Evolutionary conservation across 2,797 vertebrate genomes (phyloP).

Genomic region (Sebastolobus altivelis): DNA sequence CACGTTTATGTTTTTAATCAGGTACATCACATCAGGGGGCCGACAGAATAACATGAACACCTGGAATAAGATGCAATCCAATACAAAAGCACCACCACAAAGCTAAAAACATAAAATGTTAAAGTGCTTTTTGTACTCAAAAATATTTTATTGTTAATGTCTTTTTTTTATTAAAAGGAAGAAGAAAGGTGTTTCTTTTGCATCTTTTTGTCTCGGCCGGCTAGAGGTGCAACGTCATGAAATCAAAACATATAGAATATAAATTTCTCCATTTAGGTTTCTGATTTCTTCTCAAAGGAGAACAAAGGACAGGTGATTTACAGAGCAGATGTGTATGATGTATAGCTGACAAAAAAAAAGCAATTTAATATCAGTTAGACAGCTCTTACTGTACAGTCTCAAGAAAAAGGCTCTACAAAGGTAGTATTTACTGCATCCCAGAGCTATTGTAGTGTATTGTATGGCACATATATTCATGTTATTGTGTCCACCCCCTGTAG

Average conservation of each 20-base stretch:
- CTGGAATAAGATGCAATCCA: neutral
- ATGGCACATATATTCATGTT: neutral
- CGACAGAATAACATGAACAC: slow-evolving; percentile 13
- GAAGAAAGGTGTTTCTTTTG: neutral
- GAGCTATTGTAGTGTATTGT: neutral
- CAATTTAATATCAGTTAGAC: neutral
- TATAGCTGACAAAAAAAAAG: neutral
- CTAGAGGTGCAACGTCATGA: neutral
- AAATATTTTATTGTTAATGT: neutral
- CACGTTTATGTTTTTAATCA: neutral
- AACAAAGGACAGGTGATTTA: neutral
- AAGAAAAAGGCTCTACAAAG: slow-evolving; percentile 17
- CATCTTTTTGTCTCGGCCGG: neutral
- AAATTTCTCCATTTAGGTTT: neutral
- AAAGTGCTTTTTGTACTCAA: neutral
- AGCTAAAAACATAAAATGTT: neutral
- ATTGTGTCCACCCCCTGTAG: neutral
- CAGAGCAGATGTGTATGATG: neutral
- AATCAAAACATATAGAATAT: neutral
- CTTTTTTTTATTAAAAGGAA: neutral
- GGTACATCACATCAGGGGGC: neutral
- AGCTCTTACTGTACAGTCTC: slow-evolving; percentile 6
- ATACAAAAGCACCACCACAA: neutral
- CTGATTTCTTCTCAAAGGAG: neutral
- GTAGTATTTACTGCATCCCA: neutral